These are phyloP conservation scores for Cardiocondyla obscurior DNA, from an alignment of 1,140 invertebrate genomes.

Conservation along the genomic window DNA sequence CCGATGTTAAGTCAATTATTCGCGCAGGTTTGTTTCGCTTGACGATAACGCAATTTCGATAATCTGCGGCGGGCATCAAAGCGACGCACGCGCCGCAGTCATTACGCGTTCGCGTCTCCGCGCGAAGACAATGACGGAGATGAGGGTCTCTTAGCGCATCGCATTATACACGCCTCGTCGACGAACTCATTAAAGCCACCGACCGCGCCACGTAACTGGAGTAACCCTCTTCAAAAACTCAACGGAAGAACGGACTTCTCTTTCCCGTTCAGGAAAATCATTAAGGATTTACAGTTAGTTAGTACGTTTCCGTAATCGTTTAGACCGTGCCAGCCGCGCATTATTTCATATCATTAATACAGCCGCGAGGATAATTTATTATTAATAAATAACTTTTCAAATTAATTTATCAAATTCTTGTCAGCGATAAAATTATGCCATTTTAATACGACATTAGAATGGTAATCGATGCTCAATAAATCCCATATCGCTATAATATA, in stretches of 20 bases:
- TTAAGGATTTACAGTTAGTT: neutral
- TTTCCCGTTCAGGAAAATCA: constrained; percentile 21
- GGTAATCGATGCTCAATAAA: neutral
- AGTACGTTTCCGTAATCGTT: neutral
- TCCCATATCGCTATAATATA: neutral
- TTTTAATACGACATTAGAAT: neutral
- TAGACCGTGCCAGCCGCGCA: neutral
- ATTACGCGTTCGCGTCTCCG: constrained; percentile 20
- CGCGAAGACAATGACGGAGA: constrained; percentile 56
- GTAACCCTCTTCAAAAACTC: constrained; percentile 60
- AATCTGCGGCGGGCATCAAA: constrained; percentile 29
- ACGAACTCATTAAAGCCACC: constrained; percentile 66
- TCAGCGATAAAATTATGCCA: neutral
- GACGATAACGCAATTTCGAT: constrained; percentile 40
- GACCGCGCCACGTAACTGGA: constrained; percentile 55
- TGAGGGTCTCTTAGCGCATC: constrained; percentile 54
- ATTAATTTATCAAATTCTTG: neutral
- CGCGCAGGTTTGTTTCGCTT: neutral
- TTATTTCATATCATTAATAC: neutral
- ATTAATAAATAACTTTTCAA: neutral
- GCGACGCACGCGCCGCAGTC: constrained; percentile 8
- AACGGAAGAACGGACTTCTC: constrained; percentile 3
- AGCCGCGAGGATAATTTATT: neutral
- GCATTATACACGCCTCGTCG: constrained; percentile 61
- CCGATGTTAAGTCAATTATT: neutral